phyloP scores from a whole-genome alignment of 2,797 vertebrate species.

The Pangasius mekongensis region DNA sequence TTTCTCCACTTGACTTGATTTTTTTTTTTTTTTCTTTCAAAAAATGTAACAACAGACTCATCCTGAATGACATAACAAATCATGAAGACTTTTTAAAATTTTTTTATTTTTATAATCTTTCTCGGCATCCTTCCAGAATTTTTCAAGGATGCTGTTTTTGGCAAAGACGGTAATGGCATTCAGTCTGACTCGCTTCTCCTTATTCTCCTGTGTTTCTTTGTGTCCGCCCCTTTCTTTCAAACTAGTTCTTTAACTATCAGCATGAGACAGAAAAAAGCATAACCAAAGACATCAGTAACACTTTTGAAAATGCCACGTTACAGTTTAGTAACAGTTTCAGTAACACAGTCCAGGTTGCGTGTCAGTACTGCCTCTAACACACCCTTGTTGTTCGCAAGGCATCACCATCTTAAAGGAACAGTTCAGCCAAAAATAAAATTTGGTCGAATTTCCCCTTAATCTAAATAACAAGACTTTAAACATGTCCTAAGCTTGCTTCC shows the following conservation, averaged over 20 bases:
- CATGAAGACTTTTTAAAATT: not conserved
- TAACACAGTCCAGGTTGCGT: too few species aligned
- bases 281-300: not conserved
- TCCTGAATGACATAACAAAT: slow-evolving; percentile 23
- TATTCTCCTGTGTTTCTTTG: not conserved
- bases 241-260: too few species aligned
- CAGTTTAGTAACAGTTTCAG: not conserved
- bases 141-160: not conserved
- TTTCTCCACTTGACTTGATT: slow-evolving; percentile 54
- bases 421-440: not conserved
- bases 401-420: not conserved
- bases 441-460: not conserved
- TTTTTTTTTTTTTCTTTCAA: slow-evolving; percentile 54
- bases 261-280: not conserved
- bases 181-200: not conserved
- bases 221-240: not conserved
- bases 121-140: slow-evolving; percentile 15
- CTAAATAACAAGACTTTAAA: not conserved
- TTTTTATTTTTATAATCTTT: not conserved
- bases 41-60: slow-evolving; percentile 40
- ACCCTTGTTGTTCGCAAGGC: not conserved
- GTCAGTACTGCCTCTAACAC: not conserved
- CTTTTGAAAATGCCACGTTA: not conserved
- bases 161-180: not conserved
- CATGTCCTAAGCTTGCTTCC: not conserved